Evolutionary conservation across 1,140 invertebrate genomes (phyloP).

Genomic region (Tetramorium simillimum): DNA sequence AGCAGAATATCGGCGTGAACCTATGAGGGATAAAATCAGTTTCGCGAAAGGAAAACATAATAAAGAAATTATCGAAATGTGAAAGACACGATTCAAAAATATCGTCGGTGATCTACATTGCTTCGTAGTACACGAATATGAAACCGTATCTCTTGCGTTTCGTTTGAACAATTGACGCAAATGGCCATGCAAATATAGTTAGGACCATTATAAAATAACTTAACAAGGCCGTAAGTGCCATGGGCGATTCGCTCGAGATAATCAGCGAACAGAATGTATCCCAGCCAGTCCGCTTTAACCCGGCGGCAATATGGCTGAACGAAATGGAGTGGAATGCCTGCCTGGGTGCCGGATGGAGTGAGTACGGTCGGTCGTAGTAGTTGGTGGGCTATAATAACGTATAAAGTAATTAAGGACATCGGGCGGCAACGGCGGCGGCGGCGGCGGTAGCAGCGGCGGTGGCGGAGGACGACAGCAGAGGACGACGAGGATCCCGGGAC

Average conservation of each 20-base stretch:
- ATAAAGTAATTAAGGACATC: slow-evolving; percentile 86
- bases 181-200: background rate
- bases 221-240: slow-evolving; percentile 79
- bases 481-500: slow-evolving; percentile 40
- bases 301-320: slow-evolving; percentile 71
- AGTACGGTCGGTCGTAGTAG: slow-evolving; percentile 78
- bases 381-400: slow-evolving; percentile 84
- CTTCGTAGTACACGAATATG: slow-evolving; percentile 67
- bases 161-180: slow-evolving; percentile 72
- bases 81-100: background rate
- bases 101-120: background rate
- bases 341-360: slow-evolving; percentile 76
- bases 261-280: slow-evolving; percentile 82
- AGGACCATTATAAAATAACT: slow-evolving; percentile 72
- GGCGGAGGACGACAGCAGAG: slow-evolving; percentile 28
- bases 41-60: slow-evolving; percentile 2
- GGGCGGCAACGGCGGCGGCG: slow-evolving; percentile 80
- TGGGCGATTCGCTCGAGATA: slow-evolving; percentile 70
- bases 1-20: background rate
- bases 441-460: slow-evolving; percentile 11
- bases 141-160: slow-evolving; percentile 82
- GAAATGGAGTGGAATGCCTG: slow-evolving; percentile 77
- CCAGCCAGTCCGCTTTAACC: slow-evolving; percentile 82
- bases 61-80: slow-evolving; percentile 34
- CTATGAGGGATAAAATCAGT: background rate